A percentile compares a stretch with the other conserved stretches of the same genome.
These are phyloP conservation scores for Rana temporaria DNA, from an alignment of 2,113 vertebrate genomes.

Conservation along the genomic window DNA sequence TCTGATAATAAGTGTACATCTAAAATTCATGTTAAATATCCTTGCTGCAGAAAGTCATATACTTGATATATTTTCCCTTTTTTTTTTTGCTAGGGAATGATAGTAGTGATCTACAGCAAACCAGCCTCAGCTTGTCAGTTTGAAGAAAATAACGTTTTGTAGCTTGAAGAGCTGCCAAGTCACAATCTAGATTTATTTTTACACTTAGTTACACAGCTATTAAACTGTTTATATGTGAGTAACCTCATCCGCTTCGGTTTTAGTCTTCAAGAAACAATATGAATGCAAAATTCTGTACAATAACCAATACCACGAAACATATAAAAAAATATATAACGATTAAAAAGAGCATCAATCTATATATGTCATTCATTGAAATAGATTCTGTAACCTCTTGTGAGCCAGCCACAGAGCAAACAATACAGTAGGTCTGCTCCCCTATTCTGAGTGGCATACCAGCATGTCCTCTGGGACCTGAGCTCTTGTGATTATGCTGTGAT, in stretches of 20 bases:
- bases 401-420: no score
- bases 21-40: slow-evolving; percentile 41
- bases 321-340: slow-evolving; percentile 13
- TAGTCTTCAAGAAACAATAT: slow-evolving; percentile 2
- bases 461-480: no score
- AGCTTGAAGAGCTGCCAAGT: slow-evolving; percentile 37
- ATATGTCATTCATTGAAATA: background rate
- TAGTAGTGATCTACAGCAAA: slow-evolving; percentile 20
- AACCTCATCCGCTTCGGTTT: slow-evolving; percentile 37
- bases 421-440: no score
- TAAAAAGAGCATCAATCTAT: background rate
- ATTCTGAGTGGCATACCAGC: no score
- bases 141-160: slow-evolving; percentile 34
- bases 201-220: slow-evolving; percentile 11
- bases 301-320: background rate
- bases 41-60: slow-evolving; percentile 40
- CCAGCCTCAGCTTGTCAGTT: slow-evolving; percentile 36
- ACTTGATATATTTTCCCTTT: slow-evolving; percentile 35
- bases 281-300: slow-evolving; percentile 12
- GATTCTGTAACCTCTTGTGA: no score
- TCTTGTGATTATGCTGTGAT: no score
- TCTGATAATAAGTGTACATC: slow-evolving; percentile 39
- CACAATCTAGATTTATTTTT: slow-evolving; percentile 30
- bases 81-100: slow-evolving; percentile 13
- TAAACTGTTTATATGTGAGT: slow-evolving; percentile 44